phyloP scores from a whole-genome alignment of 1,140 invertebrate genomes.

The Hyles euphorbiae region DNA sequence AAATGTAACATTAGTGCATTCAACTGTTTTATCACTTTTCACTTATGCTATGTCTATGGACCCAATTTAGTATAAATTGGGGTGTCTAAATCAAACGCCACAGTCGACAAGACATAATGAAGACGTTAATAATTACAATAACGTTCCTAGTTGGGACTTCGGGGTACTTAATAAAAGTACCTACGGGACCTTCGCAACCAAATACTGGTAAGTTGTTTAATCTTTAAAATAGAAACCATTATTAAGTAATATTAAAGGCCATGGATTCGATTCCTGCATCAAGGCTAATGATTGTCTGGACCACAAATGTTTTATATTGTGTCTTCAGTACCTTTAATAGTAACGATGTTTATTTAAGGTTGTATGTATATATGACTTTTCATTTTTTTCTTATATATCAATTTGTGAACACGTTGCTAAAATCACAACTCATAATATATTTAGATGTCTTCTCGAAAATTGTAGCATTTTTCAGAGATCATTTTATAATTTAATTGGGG shows the following conservation, averaged over 20 bases:
- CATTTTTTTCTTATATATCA: no score
- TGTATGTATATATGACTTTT: no score
- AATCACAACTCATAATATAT: no score
- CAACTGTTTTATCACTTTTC: constrained; percentile 18
- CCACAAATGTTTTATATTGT: no score
- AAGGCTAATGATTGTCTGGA: no score
- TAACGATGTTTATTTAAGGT: no score
- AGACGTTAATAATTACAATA: constrained; percentile 36
- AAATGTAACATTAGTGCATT: constrained; percentile 18
- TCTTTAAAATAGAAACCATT: constrained; percentile 9
- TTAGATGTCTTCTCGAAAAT: no score
- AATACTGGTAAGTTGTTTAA: constrained; percentile 8
- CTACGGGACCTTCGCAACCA: constrained; percentile 24
- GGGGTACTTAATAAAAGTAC: constrained; percentile 53
- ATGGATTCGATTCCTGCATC: no score
- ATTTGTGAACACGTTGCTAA: no score
- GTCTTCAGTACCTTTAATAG: no score
- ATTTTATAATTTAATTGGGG: no score
- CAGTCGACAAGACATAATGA: constrained; percentile 41
- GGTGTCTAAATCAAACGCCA: constrained; percentile 3
- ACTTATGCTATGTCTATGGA: constrained; percentile 27
- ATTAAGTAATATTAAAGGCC: background rate
- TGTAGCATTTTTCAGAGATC: no score
- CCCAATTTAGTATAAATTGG: constrained; percentile 29
- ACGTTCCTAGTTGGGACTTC: constrained; percentile 17